A percentile compares a stretch with the other conserved stretches of the same genome.
phyloP scores from a whole-genome alignment of 2,113 vertebrate species.

The Coracopsis vasa region DNA sequence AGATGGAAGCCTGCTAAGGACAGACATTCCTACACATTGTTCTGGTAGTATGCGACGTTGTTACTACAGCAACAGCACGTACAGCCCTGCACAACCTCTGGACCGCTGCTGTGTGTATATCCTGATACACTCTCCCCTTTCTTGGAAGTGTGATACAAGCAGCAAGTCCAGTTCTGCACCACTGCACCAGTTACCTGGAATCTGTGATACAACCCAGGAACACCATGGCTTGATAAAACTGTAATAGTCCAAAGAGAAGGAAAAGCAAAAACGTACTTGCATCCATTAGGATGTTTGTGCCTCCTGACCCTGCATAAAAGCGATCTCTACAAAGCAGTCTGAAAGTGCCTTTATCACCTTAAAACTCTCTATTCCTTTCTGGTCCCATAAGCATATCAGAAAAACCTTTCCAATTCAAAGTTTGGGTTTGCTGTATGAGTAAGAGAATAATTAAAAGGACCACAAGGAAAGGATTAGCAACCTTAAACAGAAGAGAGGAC shows the following conservation, averaged over 20 bases:
- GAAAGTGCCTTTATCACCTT: background rate
- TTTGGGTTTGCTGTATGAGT: background rate
- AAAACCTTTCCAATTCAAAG: background rate
- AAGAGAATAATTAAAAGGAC: background rate
- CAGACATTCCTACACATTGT: background rate
- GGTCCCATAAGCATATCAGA: background rate
- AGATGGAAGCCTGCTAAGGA: background rate
- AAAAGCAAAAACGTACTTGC: background rate
- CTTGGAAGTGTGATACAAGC: background rate
- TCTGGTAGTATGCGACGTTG: background rate
- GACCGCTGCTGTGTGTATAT: accelerated
- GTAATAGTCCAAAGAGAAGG: background rate
- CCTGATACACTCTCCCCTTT: background rate
- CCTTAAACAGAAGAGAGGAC: background rate
- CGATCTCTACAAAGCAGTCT: background rate
- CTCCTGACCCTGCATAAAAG: background rate
- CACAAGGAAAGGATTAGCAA: background rate
- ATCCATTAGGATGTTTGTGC: background rate
- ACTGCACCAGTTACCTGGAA: background rate
- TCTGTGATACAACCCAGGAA: accelerated
- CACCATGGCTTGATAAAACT: background rate
- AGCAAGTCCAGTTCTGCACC: accelerated
- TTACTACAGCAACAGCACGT: slow-evolving; percentile 36
- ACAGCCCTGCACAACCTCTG: background rate
- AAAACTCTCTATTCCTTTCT: background rate